phyloP scores from a whole-genome alignment of 2,113 vertebrate genomes.

The Podarcis muralis region DNA sequence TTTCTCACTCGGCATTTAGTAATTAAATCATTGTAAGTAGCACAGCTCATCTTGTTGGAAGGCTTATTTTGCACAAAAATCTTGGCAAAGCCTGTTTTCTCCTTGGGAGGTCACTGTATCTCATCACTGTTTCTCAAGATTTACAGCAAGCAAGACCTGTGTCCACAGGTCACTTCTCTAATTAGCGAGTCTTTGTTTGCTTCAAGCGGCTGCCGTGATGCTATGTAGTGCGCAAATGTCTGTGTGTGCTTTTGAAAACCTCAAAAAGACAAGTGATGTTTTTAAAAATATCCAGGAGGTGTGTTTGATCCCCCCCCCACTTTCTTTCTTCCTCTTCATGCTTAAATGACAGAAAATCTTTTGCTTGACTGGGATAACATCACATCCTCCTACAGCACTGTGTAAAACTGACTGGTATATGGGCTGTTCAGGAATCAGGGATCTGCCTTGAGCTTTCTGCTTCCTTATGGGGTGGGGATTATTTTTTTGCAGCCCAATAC shows the following conservation, averaged over 20 bases:
- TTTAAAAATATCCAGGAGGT: conserved; percentile 32
- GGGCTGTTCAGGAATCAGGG: conserved; percentile 19
- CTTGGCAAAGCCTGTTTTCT: conserved; percentile 68
- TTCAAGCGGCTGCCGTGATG: conserved; percentile 20
- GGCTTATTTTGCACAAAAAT: conserved; percentile 32
- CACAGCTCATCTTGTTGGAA: conserved; percentile 28
- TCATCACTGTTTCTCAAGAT: conserved; percentile 65
- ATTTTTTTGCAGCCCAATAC: not conserved
- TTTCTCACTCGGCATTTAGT: not conserved
- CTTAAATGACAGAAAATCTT: conserved; percentile 28
- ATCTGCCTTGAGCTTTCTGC: conserved; percentile 16
- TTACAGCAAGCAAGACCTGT: not conserved
- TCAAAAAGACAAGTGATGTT: not conserved
- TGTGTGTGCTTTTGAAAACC: conserved; percentile 1
- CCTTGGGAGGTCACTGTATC: conserved; percentile 72
- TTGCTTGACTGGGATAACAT: conserved; percentile 38
- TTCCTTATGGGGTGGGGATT: not conserved
- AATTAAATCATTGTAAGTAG: conserved; percentile 46
- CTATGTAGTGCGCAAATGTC: not conserved
- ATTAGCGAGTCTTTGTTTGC: conserved; percentile 15
- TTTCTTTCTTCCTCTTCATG: not conserved
- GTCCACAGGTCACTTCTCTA: conserved; percentile 43
- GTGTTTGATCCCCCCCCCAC: not conserved
- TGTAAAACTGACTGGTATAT: conserved; percentile 15
- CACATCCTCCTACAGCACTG: not conserved